Conservation (phyloP, 2,797 vertebrate genomes). For the Enteromius thamalakanensis region DNA sequence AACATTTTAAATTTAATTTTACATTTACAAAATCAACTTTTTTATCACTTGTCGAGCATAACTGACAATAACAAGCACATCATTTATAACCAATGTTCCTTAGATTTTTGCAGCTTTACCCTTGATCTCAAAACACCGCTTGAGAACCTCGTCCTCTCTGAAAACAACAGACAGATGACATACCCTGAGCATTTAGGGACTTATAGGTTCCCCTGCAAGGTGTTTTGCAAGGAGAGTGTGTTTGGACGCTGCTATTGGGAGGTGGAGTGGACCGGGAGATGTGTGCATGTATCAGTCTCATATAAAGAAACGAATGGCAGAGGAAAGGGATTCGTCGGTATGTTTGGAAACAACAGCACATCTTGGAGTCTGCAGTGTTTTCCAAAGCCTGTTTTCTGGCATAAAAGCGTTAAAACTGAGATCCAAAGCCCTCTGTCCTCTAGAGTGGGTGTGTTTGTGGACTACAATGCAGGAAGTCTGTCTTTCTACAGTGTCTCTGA, state of each 20-base stretch:
- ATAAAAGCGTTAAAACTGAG: not conserved
- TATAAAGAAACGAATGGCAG: constrained; percentile 29
- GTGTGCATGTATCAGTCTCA: constrained; percentile 16
- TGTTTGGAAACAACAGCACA: constrained; percentile 10
- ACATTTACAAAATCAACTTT: too few relatives aligned
- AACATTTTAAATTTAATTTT: too few relatives aligned
- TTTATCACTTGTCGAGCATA: not conserved
- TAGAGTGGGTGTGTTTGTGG: constrained; percentile 7
- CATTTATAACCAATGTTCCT: not conserved
- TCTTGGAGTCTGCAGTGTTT: constrained; percentile 39
- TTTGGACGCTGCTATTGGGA: constrained; percentile 43
- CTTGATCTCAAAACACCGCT: not conserved
- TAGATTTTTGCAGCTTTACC: constrained; percentile 6
- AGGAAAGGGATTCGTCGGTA: not conserved
- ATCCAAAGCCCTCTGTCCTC: not conserved
- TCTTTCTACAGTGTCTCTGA: constrained; percentile 9
- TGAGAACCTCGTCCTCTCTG: not conserved
- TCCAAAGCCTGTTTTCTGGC: constrained; percentile 23
- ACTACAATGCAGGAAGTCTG: not conserved
- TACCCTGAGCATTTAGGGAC: constrained; percentile 1
- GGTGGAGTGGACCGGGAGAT: constrained; percentile 25
- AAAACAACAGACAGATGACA: not conserved
- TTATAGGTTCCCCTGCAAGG: constrained; percentile 10
- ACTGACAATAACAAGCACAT: not conserved
- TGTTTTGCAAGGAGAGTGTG: constrained; percentile 35